These are phyloP conservation scores for Tiphia femorata DNA, from an alignment of 2,888 invertebrate species.

Conservation along the genomic window DNA sequence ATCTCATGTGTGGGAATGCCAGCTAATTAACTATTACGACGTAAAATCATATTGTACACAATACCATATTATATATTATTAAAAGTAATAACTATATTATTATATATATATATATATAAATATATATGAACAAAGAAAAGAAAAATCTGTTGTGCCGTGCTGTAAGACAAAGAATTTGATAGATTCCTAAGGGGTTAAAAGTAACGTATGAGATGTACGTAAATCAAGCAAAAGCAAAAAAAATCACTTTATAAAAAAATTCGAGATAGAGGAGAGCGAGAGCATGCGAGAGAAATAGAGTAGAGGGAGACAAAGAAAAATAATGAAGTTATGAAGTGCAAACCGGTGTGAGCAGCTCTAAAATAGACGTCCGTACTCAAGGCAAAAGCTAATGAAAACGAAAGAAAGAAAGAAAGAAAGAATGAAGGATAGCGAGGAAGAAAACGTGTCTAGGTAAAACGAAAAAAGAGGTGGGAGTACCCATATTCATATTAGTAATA, in stretches of 20 bases:
- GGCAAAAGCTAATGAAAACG: conserved; percentile 25
- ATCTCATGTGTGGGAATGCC: conserved; percentile 36
- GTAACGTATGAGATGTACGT: conserved; percentile 38
- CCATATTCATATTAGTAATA: conserved; percentile 48
- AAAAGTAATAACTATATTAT: conserved; percentile 32
- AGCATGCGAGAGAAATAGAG: conserved; percentile 2
- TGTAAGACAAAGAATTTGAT: conserved; percentile 32
- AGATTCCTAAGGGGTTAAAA: conserved; percentile 32
- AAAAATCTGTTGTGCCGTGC: conserved; percentile 38
- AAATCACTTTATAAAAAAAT: too few relatives aligned
- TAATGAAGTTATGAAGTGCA: conserved; percentile 18
- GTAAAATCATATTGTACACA: conserved; percentile 51
- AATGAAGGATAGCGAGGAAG: conserved; percentile 11
- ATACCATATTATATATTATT: conserved; percentile 41
- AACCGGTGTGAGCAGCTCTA: conserved; percentile 22
- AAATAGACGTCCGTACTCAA: conserved; percentile 53
- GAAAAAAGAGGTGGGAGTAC: conserved; percentile 12
- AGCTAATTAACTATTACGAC: conserved; percentile 42
- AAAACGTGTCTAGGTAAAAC: conserved; percentile 10
- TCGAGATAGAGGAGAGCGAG: neutral
- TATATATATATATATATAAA: conserved; percentile 31
- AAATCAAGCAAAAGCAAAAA: conserved; percentile 17
- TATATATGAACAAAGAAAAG: conserved; percentile 37
- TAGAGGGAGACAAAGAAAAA: conserved; percentile 10
- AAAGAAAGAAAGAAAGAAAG: neutral